Percentiles rank a stretch among this genome's conserved stretches.
Conservation (phyloP, 2,888 invertebrate species). For the Dryococelus australis region DNA sequence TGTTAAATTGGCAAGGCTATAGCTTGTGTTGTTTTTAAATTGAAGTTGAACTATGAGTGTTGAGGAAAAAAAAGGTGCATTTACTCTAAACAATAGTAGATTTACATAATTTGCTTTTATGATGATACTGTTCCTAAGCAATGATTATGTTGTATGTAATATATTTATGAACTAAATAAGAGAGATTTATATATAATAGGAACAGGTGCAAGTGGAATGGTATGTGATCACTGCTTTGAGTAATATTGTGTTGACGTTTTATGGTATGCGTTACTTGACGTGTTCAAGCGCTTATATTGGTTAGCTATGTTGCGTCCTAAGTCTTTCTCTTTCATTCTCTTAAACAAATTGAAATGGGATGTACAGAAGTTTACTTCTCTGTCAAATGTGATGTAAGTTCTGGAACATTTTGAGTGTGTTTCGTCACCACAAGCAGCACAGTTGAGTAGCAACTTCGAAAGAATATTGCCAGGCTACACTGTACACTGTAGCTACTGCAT, state of each 20-base stretch:
- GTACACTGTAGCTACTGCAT: background rate
- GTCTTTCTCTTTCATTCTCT: background rate
- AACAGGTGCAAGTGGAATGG: slow-evolving; percentile 9
- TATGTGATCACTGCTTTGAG: background rate
- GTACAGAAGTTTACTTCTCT: too few relatives aligned
- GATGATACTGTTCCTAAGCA: slow-evolving; percentile 9
- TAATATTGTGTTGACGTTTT: background rate
- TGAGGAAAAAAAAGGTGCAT: slow-evolving; percentile 8
- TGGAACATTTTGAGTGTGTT: background rate
- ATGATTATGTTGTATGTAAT: background rate
- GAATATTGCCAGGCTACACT: background rate
- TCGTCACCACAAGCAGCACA: background rate
- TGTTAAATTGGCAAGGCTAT: background rate
- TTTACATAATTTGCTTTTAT: background rate
- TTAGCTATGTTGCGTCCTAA: background rate
- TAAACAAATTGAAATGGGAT: background rate
- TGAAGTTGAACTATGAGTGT: background rate
- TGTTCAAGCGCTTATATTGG: background rate
- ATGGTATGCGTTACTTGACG: background rate
- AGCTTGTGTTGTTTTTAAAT: slow-evolving; percentile 1
- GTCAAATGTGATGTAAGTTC: background rate
- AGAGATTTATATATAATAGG: background rate
- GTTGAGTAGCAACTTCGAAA: background rate
- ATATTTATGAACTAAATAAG: background rate
- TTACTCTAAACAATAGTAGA: background rate